Percentiles rank a stretch among this genome's conserved stretches.
Evolutionary conservation across 2,888 invertebrate species (phyloP).

Genomic region (Choristoneura rosaceana): DNA sequence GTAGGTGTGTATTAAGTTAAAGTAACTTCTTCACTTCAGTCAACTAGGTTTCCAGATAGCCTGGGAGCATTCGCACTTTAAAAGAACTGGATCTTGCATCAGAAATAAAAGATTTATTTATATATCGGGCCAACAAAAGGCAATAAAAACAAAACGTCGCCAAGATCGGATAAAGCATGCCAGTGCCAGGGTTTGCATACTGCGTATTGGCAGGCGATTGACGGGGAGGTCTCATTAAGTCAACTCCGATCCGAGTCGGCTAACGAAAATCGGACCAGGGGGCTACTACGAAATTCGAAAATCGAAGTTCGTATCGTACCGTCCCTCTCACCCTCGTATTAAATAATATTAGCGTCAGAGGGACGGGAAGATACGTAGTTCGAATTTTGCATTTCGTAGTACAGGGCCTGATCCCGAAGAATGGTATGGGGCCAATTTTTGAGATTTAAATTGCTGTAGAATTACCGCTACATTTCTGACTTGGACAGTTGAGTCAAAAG

Average conservation of each 20-base stretch:
- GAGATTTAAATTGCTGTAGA: neutral
- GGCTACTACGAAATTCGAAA: too few relatives aligned
- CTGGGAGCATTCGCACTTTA: too few relatives aligned
- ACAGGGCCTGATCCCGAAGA: conserved; percentile 3
- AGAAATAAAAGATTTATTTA: conserved; percentile 22
- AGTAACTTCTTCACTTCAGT: too few relatives aligned
- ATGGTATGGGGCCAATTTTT: neutral
- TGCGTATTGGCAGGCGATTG: conserved; percentile 64
- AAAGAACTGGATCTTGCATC: neutral
- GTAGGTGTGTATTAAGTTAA: too few relatives aligned
- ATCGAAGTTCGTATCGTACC: too few relatives aligned
- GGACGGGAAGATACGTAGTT: too few relatives aligned
- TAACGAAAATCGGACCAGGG: neutral
- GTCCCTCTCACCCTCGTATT: too few relatives aligned
- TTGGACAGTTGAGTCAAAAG: too few relatives aligned
- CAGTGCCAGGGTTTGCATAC: conserved; percentile 49
- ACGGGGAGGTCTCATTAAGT: conserved; percentile 76
- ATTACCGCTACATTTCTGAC: neutral
- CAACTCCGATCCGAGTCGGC: conserved; percentile 41
- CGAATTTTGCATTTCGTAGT: too few relatives aligned
- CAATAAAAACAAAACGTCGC: conserved; percentile 29
- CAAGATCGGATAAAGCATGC: conserved; percentile 24
- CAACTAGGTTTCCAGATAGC: too few relatives aligned
- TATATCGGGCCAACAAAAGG: conserved; percentile 26
- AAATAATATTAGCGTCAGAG: too few relatives aligned